Evolutionary conservation across 2,888 invertebrate species (phyloP).

Genomic region (Cephus pygmeus): DNA sequence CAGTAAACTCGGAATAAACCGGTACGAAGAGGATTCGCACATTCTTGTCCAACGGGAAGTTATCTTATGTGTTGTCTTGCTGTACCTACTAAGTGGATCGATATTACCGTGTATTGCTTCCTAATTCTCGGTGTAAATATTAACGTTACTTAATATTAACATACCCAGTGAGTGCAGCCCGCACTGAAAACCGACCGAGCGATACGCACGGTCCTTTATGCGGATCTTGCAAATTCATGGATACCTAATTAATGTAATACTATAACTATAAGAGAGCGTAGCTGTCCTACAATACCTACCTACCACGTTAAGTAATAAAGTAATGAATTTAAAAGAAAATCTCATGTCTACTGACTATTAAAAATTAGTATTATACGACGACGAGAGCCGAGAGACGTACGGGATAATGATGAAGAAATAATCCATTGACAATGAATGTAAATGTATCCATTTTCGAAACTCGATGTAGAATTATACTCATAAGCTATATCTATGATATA

Average conservation of each 20-base stretch:
- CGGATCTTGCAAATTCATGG: conserved; percentile 23
- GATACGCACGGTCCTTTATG: neutral
- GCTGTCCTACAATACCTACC: conserved; percentile 62
- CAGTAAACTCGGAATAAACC: neutral
- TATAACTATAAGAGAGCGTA: conserved; percentile 58
- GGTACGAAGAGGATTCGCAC: neutral
- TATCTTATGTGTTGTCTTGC: conserved; percentile 51
- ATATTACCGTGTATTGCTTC: conserved; percentile 52
- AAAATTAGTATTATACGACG: conserved; percentile 58
- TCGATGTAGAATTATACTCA: conserved; percentile 66
- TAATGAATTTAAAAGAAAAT: conserved; percentile 48
- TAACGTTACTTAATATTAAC: conserved; percentile 58
- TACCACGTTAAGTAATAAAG: conserved; percentile 59
- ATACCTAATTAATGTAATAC: conserved; percentile 63
- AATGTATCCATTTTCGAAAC: conserved; percentile 67
- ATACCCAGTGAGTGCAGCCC: conserved; percentile 36
- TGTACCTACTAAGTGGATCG: conserved; percentile 52
- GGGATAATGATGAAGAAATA: conserved; percentile 50
- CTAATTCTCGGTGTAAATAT: conserved; percentile 64
- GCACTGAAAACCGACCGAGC: neutral
- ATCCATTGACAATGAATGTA: conserved; percentile 67
- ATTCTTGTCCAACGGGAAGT: conserved; percentile 24
- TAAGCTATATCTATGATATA: conserved; percentile 67
- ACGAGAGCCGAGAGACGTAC: conserved; percentile 36
- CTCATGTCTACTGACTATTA: conserved; percentile 60